These are phyloP conservation scores for Cheiracanthium punctorium DNA, from an alignment of 2,888 invertebrate genomes.

Conservation along the genomic window DNA sequence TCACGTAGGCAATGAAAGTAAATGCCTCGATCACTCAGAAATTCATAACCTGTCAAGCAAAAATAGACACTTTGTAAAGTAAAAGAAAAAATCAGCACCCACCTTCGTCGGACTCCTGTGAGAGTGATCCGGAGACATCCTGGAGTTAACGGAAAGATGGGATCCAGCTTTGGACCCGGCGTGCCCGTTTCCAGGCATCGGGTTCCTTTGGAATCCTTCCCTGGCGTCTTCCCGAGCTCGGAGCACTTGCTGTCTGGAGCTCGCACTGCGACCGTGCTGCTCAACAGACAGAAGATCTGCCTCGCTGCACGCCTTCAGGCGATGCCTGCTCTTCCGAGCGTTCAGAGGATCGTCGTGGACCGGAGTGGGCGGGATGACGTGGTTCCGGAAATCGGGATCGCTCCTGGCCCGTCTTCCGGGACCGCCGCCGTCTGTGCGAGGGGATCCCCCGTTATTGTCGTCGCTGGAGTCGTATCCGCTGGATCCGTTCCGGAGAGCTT, in stretches of 20 bases:
- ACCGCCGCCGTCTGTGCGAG: constrained; percentile 5
- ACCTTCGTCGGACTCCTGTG: constrained; percentile 39
- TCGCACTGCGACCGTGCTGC: not conserved
- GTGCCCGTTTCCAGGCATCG: constrained; percentile 61
- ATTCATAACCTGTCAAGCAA: not conserved
- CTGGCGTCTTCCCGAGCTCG: constrained; percentile 50
- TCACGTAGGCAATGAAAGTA: too few relatives aligned
- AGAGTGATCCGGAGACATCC: constrained; percentile 49
- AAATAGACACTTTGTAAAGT: not conserved
- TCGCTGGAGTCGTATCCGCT: constrained; percentile 95
- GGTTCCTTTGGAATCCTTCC: constrained; percentile 63
- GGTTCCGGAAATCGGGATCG: constrained; percentile 89
- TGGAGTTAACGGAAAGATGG: constrained; percentile 68
- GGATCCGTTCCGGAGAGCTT: constrained; percentile 82
- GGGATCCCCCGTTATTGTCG: constrained; percentile 80
- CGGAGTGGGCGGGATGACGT: constrained; percentile 78
- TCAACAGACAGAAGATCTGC: constrained; percentile 83
- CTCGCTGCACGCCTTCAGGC: constrained; percentile 84
- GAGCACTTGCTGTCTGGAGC: constrained; percentile 38
- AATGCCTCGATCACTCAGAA: too few relatives aligned
- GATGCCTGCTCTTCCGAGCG: constrained; percentile 47
- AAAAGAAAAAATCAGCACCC: not conserved
- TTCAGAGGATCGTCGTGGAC: not conserved
- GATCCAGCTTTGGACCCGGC: constrained; percentile 67
- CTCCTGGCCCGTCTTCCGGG: constrained; percentile 81